Conservation (phyloP, 1,140 invertebrate species). For the Bombyx mandarina region DNA sequence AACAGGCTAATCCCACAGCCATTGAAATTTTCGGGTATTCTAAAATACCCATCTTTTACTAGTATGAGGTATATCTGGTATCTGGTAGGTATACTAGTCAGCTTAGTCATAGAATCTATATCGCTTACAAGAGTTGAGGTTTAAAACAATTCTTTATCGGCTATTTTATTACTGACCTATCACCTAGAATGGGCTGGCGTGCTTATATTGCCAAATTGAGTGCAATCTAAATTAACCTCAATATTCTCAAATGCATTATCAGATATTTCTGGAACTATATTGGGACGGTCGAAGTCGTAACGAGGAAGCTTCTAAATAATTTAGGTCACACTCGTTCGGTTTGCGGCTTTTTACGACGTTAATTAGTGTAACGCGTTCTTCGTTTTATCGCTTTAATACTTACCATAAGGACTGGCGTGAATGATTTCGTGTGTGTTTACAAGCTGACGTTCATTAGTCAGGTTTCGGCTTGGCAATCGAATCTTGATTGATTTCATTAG, state of each 20-base stretch:
- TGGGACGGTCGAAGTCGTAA: not conserved
- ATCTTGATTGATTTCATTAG: not conserved
- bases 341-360: slow-evolving; percentile 7
- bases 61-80: too few relatives aligned
- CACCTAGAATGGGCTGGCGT: too few relatives aligned
- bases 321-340: slow-evolving; percentile 12
- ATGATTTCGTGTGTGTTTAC: not conserved
- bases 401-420: too few relatives aligned
- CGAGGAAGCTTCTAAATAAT: slow-evolving; percentile 10
- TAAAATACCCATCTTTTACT: too few relatives aligned
- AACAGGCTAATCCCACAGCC: too few relatives aligned
- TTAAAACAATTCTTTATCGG: not conserved
- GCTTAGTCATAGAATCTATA: not conserved
- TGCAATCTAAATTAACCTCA: too few relatives aligned
- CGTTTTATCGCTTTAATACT: slow-evolving; percentile 18
- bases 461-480: not conserved
- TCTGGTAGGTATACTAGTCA: too few relatives aligned
- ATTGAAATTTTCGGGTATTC: too few relatives aligned
- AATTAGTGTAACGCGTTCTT: slow-evolving; percentile 1
- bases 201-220: too few relatives aligned
- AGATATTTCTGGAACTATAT: not conserved
- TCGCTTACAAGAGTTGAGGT: not conserved
- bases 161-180: too few relatives aligned
- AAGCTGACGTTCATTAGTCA: not conserved
- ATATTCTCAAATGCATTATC: not conserved